Evolutionary conservation across 2,888 invertebrate genomes (phyloP), one percentile per base, ranked within the genome.

Genomic region (Lasioglossum figueresi): DNA sequence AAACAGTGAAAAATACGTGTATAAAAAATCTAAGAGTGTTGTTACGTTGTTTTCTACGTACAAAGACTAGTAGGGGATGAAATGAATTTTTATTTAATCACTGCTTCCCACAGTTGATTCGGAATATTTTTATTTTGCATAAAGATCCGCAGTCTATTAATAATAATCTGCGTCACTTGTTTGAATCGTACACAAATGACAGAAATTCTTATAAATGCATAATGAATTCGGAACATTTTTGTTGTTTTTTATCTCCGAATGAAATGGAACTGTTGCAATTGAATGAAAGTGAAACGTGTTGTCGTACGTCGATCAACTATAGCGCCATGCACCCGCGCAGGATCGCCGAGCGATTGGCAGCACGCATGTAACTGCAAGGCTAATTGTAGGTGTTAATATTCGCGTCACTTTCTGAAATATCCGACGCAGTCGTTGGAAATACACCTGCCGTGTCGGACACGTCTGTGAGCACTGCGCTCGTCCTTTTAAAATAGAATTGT

Each of bases 401-500:
- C 89, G 88, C 92, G 92, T 92, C 91, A 90, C 86, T 90, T 88
- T 92, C 91, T 87, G 90, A 93, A 94, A 91, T 91, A 93, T 91
- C 92, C 89, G 83, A 90, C 84, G 88, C 86, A 91, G 82, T 88
- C 88, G 89, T 90, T 88, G 89, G 89, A 89, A 93, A 92, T 89
- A 88, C 90, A 92, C 89, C 88, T 89, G 90, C 82, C 59, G 80
- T 83, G 88, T 87, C 81, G 87, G 80, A 84, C 82, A 72, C 81
- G 89, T 90, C 90, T 91, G 89, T 91, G 90, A 92, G 88, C 91
- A 90, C 88, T 89, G 88, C 81, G 83, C 80, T 66, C 70, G 85
- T 90, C 85, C 45, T 27, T 72, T 91, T 88, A 91, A 94, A 94
- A 94, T 95, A 95, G 95, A 93, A 93, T 93, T 92, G 85, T 88